Conservation (phyloP, 2,113 vertebrate species). For the Vulpes vulpes region DNA sequence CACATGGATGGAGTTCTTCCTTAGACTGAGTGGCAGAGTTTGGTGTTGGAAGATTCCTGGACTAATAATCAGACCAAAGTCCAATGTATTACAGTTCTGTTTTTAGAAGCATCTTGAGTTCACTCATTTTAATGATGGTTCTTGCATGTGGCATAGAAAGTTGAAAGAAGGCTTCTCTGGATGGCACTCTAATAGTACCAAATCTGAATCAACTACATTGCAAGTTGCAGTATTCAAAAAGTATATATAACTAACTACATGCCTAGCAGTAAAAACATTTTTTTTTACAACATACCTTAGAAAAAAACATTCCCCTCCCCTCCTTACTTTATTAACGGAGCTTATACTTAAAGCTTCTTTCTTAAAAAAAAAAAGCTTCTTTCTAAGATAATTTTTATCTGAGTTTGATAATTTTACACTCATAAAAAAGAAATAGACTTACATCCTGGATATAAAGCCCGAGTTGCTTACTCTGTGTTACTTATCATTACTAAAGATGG, state of each 20-base stretch:
- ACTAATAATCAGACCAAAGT: not conserved
- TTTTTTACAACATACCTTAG: not conserved
- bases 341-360: not conserved
- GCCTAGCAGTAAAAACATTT: not conserved
- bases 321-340: not conserved
- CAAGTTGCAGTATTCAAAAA: not conserved
- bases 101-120: not conserved
- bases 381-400: not conserved
- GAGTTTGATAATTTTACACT: not conserved
- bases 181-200: not conserved
- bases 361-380: not conserved
- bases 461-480: not conserved
- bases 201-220: not conserved
- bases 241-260: not conserved
- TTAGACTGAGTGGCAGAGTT: not conserved
- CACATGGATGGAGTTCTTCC: not conserved
- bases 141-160: not conserved
- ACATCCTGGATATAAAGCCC: not conserved
- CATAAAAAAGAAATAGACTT: conserved; percentile 17
- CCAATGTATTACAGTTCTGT: not conserved
- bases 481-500: not conserved
- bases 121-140: not conserved
- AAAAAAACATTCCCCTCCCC: not conserved
- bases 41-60: not conserved
- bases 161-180: not conserved